Percentiles rank a stretch among this genome's conserved stretches.
phyloP scores from a whole-genome alignment of 2,113 vertebrate genomes.

The Nothocercus julius region DNA sequence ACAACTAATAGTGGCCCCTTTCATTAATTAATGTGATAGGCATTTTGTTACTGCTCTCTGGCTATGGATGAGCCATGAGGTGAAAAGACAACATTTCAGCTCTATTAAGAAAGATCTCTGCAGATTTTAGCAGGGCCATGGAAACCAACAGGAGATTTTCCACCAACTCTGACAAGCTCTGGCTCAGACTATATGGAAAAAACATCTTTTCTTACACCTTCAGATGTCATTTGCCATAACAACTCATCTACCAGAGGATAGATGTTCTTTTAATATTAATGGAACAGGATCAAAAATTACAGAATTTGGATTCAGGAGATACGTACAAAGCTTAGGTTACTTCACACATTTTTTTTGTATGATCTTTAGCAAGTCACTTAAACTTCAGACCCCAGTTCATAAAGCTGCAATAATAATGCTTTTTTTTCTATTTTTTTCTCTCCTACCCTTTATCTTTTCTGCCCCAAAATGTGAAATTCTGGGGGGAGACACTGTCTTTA shows the following conservation, averaged over 20 bases:
- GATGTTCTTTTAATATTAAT: not conserved
- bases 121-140: not conserved
- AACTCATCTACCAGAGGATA: not conserved
- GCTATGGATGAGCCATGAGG: not conserved
- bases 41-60: not conserved
- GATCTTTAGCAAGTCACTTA: not conserved
- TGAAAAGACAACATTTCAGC: not conserved
- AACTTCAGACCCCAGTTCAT: not conserved
- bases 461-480: not conserved
- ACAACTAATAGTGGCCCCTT: not conserved
- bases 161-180: not conserved
- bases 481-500: not conserved
- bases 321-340: not conserved
- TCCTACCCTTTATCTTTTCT: not conserved
- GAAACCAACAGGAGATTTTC: not conserved
- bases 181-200: not conserved
- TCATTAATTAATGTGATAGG: not conserved
- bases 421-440: not conserved
- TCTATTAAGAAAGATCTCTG: not conserved
- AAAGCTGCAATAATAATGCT: not conserved
- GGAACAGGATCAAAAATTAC: not conserved
- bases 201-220: not conserved
- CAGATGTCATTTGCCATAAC: not conserved
- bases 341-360: not conserved
- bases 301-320: fast-evolving